Evolutionary conservation across 2,888 invertebrate species (phyloP).

Genomic region (Parelbella ahira): DNA sequence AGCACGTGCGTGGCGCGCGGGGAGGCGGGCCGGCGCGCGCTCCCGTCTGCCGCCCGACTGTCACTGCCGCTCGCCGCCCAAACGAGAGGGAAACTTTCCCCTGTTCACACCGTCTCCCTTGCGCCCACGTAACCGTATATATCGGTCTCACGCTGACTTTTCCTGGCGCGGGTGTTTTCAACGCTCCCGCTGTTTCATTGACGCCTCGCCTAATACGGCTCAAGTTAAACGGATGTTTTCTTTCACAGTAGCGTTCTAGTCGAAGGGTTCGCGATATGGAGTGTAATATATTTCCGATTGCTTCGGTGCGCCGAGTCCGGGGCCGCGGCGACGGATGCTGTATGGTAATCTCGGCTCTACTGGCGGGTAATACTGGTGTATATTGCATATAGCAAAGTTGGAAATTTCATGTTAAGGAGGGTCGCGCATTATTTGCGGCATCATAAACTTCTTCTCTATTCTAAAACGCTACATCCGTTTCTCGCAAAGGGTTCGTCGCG

Average conservation of each 20-base stretch:
- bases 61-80: constrained; percentile 55
- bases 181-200: constrained; percentile 65
- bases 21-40: constrained; percentile 33
- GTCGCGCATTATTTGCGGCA: constrained; percentile 14
- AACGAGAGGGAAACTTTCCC: constrained; percentile 73
- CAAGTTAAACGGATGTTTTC: constrained; percentile 42
- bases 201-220: constrained; percentile 46
- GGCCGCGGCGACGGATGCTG: constrained; percentile 4
- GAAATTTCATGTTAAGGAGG: constrained; percentile 13
- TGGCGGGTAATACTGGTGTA: constrained; percentile 1
- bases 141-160: constrained; percentile 48
- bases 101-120: too few relatives aligned
- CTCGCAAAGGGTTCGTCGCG: too few relatives aligned
- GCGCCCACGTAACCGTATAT: too few relatives aligned
- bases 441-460: constrained; percentile 14
- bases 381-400: background rate
- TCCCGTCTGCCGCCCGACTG: constrained; percentile 43
- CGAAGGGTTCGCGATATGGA: constrained; percentile 27
- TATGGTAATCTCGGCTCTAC: constrained; percentile 18
- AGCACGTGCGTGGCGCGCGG: constrained; percentile 30
- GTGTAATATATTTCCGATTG: constrained; percentile 35
- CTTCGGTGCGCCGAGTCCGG: constrained; percentile 24
- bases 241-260: constrained; percentile 32
- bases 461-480: constrained; percentile 3
- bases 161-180: constrained; percentile 45